Conservation (phyloP, 2,888 invertebrate genomes). For the Endomychus coccineus region DNA sequence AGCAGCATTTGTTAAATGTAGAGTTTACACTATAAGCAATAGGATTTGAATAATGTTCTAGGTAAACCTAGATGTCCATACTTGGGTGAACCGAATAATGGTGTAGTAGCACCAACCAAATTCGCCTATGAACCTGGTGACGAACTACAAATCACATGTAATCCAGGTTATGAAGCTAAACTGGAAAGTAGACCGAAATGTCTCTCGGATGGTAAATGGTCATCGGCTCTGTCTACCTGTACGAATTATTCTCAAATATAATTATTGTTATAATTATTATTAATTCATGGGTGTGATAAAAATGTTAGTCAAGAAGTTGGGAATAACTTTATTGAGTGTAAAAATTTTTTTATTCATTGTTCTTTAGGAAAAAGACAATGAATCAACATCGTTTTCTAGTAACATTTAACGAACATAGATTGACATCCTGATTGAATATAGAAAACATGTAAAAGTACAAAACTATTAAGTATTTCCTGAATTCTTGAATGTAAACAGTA, state of each 20-base stretch:
- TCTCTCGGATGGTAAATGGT: slow-evolving; percentile 61
- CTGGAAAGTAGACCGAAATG: slow-evolving; percentile 51
- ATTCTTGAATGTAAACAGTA: too few species aligned
- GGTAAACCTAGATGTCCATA: slow-evolving; percentile 68
- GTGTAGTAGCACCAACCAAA: slow-evolving; percentile 61
- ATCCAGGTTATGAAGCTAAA: slow-evolving; percentile 53
- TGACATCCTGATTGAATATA: too few species aligned
- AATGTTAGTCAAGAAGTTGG: neutral
- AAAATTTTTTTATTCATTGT: neutral
- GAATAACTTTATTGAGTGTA: neutral
- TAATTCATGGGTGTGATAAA: neutral
- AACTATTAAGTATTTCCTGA: too few species aligned
- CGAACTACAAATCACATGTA: slow-evolving; percentile 60
- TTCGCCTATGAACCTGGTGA: slow-evolving; percentile 70
- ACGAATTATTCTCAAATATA: slow-evolving; percentile 50
- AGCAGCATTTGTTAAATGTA: slow-evolving; percentile 3
- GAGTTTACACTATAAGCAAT: slow-evolving; percentile 8
- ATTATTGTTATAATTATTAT: slow-evolving; percentile 19
- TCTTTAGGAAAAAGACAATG: too few species aligned
- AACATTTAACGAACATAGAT: too few species aligned
- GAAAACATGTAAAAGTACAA: too few species aligned
- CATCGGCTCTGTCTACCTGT: slow-evolving; percentile 58
- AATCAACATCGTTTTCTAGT: too few species aligned
- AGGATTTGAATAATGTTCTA: too few species aligned
- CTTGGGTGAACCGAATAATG: slow-evolving; percentile 64